Base-by-base conservation (phyloP, 2,113 vertebrate species). In the Oncorhynchus clarkii region DNA sequence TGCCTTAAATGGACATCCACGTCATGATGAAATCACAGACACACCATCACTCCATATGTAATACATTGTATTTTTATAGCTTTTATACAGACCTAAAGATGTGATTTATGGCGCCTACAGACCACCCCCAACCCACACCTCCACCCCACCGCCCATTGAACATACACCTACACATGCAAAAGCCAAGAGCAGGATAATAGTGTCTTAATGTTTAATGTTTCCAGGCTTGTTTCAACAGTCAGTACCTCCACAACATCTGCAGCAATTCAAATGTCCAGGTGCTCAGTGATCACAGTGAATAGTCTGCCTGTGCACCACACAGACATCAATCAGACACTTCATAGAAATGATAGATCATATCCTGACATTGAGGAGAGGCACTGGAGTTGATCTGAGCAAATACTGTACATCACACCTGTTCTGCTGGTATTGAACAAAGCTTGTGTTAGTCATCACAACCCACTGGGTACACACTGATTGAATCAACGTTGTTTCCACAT, bases 181-280 rank as follows among this genome's bases (percentile, higher is more conserved):
- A 54, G 24, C 66, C 60, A 73, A 69, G 26, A 22, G 51, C 49
- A 70, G 54, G 31, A 59, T 27, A 77, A 71, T 83, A 45, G n/a
- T 29, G 65, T 59, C 73, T 54, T 54, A 22, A 16, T 24, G n/a
- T 72, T 5, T 49, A 27, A 24, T 76, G n/a, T 76, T 73, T 27
- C 67, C 20, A 45, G 71, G 72, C 67, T 78, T 60, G 9, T 45
- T 45, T 45, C 39, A 45, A 68, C 66, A 31, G 13, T 51, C 65
- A 29, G n/a, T 31, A 45, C 39, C 39, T 45, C 39, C 39, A 45
- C 39, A 45, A 45, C 39, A 89, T 86, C 79, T 85, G 82, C 75
- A 76, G 39, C 65, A 62, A 72, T 77, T 85, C 76, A 74, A 66
- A 71, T 24, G 65, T 75, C 82, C 85, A 89, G 89, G 85, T 89